Evolutionary conservation across 2,797 vertebrate species (phyloP).

Genomic region (Stomatorhinus walkeri): DNA sequence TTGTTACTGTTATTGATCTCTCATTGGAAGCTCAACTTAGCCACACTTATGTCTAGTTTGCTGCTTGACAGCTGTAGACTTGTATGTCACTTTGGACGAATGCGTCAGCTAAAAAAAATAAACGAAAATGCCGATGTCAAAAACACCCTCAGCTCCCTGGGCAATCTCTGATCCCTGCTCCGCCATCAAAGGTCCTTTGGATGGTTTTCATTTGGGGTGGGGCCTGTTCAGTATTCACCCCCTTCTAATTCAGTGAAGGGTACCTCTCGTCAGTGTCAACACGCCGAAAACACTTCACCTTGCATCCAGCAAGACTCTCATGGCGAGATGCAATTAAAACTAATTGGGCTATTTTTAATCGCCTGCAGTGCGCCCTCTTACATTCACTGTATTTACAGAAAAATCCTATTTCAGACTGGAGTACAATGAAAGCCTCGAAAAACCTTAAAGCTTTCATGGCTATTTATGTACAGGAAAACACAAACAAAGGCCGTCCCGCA

Average conservation of each 20-base stretch:
- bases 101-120: not conserved
- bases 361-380: not conserved
- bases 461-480: not conserved
- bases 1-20: not conserved
- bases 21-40: not conserved
- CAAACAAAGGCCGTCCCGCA: not conserved
- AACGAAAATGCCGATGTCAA: not conserved
- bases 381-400: not conserved
- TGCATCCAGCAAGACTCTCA: not conserved
- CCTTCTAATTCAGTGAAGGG: not conserved
- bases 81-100: not conserved
- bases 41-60: not conserved
- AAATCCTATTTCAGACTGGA: not conserved
- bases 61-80: not conserved
- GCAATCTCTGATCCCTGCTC: not conserved
- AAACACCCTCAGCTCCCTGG: not conserved
- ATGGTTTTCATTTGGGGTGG: not conserved
- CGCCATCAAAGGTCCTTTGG: not conserved
- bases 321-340: not conserved
- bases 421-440: not conserved
- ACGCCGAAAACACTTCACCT: not conserved
- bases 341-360: not conserved
- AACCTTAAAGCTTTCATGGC: conserved; percentile 7
- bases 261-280: not conserved
- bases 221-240: not conserved